Evolutionary conservation across 1,140 invertebrate species (phyloP).

Genomic region (Drosophila pseudoobscura): DNA sequence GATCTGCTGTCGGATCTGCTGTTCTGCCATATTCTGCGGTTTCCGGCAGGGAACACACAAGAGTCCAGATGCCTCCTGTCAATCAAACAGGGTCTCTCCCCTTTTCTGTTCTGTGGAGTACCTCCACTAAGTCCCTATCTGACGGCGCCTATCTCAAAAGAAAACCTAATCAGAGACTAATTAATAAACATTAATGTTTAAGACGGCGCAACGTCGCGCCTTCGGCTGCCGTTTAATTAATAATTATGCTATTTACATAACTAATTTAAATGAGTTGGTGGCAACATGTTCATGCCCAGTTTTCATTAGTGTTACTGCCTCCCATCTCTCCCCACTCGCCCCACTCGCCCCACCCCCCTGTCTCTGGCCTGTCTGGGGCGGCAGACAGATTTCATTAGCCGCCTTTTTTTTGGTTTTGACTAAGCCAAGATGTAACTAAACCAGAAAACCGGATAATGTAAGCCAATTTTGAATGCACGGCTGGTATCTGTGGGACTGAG

Average conservation of each 20-base stretch:
- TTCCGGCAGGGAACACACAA: slow-evolving; percentile 34
- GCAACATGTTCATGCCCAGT: slow-evolving; percentile 71
- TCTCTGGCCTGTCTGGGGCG: slow-evolving; percentile 3
- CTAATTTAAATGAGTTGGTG: slow-evolving; percentile 67
- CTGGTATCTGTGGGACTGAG: not conserved
- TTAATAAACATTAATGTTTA: slow-evolving; percentile 65
- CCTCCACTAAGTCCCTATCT: not conserved
- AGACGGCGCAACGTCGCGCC: slow-evolving; percentile 17
- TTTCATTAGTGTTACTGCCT: slow-evolving; percentile 54
- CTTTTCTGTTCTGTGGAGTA: too few relatives aligned
- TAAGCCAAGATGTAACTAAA: slow-evolving; percentile 42
- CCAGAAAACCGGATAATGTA: slow-evolving; percentile 50
- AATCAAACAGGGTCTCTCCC: slow-evolving; percentile 36
- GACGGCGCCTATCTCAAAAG: slow-evolving; percentile 26
- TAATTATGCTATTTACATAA: slow-evolving; percentile 73
- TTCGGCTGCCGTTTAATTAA: slow-evolving; percentile 59
- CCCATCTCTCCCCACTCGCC: not conserved
- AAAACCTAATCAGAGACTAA: slow-evolving; percentile 31
- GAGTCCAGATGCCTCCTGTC: slow-evolving; percentile 37
- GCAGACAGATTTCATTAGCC: slow-evolving; percentile 56
- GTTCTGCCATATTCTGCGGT: slow-evolving; percentile 51
- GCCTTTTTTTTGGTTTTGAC: slow-evolving; percentile 39
- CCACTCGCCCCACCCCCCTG: not conserved
- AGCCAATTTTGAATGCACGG: slow-evolving; percentile 6
- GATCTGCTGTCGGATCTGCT: slow-evolving; percentile 33